phyloP scores from a whole-genome alignment of 2,797 vertebrate species.

The Falco berigora region DNA sequence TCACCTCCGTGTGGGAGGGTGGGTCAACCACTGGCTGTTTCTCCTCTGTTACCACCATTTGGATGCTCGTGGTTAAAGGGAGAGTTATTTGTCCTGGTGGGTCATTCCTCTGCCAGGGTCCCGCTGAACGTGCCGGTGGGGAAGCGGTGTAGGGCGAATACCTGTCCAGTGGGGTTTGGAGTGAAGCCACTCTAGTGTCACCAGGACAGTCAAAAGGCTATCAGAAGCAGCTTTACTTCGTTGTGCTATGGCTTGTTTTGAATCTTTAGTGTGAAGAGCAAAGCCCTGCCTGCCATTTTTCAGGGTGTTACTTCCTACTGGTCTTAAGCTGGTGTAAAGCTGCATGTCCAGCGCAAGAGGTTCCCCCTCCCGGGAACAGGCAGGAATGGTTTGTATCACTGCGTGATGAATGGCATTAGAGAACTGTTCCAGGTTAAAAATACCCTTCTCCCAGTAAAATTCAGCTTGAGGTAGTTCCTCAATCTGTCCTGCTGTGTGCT shows the following conservation, averaged over 20 bases:
- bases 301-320: neutral
- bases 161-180: neutral
- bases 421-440: neutral
- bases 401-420: neutral
- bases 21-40: neutral
- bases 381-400: neutral
- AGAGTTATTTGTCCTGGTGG: neutral
- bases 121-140: neutral
- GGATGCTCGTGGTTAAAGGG: accelerated
- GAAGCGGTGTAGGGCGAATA: neutral
- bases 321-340: neutral
- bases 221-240: neutral
- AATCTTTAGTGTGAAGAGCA: neutral
- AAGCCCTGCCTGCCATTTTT: neutral
- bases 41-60: accelerated
- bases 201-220: neutral
- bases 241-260: neutral
- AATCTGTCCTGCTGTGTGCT: neutral
- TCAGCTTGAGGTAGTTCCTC: neutral
- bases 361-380: neutral
- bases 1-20: neutral
- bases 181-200: neutral
- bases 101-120: neutral
- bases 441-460: neutral
- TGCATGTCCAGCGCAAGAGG: neutral